A percentile compares a stretch with the other conserved stretches of the same genome.
phyloP scores from a whole-genome alignment of 2,888 invertebrate species.

The Helleia helle region DNA sequence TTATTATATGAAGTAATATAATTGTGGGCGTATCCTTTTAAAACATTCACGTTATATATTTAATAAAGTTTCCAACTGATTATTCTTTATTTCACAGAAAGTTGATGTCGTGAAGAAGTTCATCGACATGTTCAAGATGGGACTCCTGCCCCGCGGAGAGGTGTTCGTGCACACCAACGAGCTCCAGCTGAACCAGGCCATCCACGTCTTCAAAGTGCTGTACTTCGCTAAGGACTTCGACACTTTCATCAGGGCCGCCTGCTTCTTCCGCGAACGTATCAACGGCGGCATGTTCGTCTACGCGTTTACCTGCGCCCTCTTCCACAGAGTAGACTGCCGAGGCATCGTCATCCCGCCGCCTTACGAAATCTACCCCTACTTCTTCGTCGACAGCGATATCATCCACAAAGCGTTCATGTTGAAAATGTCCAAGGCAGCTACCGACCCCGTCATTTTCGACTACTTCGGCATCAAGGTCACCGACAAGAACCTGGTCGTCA shows the following conservation, averaged over 20 bases:
- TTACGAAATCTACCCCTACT: conserved; percentile 85
- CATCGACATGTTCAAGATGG: conserved; percentile 66
- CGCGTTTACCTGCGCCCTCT: conserved; percentile 78
- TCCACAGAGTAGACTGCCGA: conserved; percentile 78
- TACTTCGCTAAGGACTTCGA: conserved; percentile 80
- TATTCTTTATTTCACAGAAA: conserved; percentile 42
- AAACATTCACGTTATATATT: too few species aligned
- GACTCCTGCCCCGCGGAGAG: conserved; percentile 73
- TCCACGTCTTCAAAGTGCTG: conserved; percentile 76
- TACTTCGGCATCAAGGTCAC: conserved; percentile 64
- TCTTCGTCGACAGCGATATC: conserved; percentile 81
- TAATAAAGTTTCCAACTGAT: too few species aligned
- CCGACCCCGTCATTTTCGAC: conserved; percentile 65
- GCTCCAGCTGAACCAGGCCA: conserved; percentile 75
- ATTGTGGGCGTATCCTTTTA: too few species aligned
- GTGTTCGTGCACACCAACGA: conserved; percentile 77
- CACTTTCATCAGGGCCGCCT: conserved; percentile 78
- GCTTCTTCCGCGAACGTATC: conserved; percentile 80
- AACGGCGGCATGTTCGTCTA: conserved; percentile 85
- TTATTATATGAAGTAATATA: too few species aligned
- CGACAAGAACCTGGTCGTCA: conserved; percentile 74
- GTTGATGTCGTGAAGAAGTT: conserved; percentile 74
- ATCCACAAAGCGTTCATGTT: conserved; percentile 79
- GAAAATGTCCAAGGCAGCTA: conserved; percentile 75
- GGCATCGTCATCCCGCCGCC: conserved; percentile 80